A percentile compares a stretch with the other conserved stretches of the same genome.
Conservation (phyloP, 2,113 vertebrate genomes). For the Actinemys pallida region DNA sequence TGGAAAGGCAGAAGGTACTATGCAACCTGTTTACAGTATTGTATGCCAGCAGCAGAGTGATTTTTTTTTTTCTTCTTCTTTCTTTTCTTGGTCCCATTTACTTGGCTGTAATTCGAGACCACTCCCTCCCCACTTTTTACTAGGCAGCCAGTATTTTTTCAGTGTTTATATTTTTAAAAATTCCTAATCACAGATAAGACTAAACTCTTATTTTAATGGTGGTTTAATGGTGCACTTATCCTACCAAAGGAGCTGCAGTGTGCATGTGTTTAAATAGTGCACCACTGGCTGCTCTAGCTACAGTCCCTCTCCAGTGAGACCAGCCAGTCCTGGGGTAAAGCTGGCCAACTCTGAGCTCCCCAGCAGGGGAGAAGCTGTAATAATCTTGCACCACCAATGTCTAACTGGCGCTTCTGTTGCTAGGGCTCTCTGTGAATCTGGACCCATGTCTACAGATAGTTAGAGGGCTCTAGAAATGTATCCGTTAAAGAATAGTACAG, state of each 20-base stretch:
- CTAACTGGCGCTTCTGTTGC: neutral
- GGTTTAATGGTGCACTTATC: neutral
- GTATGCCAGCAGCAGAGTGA: constrained; percentile 61
- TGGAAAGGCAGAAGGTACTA: constrained; percentile 58
- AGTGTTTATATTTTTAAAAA: neutral
- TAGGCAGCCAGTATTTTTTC: neutral
- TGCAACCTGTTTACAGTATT: constrained; percentile 70
- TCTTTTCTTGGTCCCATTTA: neutral
- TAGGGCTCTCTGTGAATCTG: constrained; percentile 1
- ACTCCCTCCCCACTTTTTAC: neutral
- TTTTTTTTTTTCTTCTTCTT: neutral
- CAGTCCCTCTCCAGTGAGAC: neutral
- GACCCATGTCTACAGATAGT: neutral
- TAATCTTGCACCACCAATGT: neutral
- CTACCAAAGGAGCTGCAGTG: neutral
- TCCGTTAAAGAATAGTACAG: neutral
- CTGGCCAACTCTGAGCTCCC: neutral
- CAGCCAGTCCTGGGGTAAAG: neutral
- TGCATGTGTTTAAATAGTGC: neutral
- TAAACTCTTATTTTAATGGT: neutral
- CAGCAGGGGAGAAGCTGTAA: neutral
- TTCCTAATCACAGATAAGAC: neutral
- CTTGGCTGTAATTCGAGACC: constrained; percentile 25
- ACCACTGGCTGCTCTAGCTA: neutral
- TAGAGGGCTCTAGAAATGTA: too few relatives aligned